Evolutionary conservation across 1,140 invertebrate genomes (phyloP).

Genomic region (Agraylea sexmaculata): DNA sequence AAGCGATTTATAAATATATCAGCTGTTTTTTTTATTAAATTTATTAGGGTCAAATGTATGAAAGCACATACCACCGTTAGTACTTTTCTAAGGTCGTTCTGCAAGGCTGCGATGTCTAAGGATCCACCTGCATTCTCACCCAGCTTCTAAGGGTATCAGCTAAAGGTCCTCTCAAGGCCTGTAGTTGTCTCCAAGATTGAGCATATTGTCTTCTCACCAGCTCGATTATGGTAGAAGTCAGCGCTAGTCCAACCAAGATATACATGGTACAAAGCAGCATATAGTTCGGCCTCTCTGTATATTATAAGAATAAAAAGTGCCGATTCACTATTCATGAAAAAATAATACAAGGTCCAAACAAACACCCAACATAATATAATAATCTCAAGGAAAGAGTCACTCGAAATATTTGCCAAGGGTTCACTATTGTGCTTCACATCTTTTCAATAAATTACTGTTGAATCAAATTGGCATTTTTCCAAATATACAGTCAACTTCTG

Average conservation of each 20-base stretch:
- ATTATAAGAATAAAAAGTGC: conserved; percentile 16
- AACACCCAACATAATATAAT: conserved; percentile 1
- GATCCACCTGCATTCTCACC: conserved; percentile 58
- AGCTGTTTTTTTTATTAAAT: too few relatives aligned
- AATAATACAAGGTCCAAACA: too few relatives aligned
- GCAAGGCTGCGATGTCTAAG: conserved; percentile 52
- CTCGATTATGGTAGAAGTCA: conserved; percentile 92
- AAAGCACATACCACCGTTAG: conserved; percentile 45
- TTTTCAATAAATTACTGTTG: too few relatives aligned
- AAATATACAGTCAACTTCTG: too few relatives aligned
- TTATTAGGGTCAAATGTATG: too few relatives aligned
- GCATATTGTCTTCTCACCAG: conserved; percentile 73
- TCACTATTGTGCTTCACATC: background rate
- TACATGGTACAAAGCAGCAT: conserved; percentile 85
- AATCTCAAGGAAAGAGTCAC: conserved; percentile 2
- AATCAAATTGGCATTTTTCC: too few relatives aligned
- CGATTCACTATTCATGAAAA: background rate
- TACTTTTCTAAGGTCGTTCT: conserved; percentile 52
- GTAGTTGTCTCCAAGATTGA: conserved; percentile 68
- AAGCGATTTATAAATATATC: too few relatives aligned
- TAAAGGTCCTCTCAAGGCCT: conserved; percentile 64
- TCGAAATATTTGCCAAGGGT: conserved; percentile 1
- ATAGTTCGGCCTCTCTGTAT: conserved; percentile 69
- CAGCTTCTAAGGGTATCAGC: conserved; percentile 61
- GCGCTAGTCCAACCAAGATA: conserved; percentile 82